These are phyloP conservation scores for Dasysyrphus albostriatus DNA, from an alignment of 2,888 invertebrate genomes.

Conservation along the genomic window DNA sequence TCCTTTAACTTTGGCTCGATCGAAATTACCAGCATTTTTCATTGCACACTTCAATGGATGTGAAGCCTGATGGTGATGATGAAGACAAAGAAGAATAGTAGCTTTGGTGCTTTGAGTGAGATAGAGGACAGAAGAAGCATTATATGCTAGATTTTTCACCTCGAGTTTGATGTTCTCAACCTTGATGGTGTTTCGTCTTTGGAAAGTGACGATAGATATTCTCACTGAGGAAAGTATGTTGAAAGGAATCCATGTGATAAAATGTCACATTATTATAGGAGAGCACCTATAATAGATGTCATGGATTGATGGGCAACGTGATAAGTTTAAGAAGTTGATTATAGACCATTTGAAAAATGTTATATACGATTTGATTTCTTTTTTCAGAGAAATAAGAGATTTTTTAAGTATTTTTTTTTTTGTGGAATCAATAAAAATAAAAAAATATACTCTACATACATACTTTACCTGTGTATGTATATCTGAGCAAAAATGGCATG, in stretches of 20 bases:
- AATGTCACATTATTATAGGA: constrained; percentile 69
- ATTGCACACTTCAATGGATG: constrained; percentile 67
- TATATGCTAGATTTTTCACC: constrained; percentile 64
- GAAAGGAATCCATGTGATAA: constrained; percentile 64
- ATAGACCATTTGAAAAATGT: constrained; percentile 63
- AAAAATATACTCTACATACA: too few species aligned
- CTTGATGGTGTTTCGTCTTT: constrained; percentile 46
- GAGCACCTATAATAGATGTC: constrained; percentile 66
- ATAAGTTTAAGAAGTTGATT: constrained; percentile 75
- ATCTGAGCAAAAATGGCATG: too few species aligned
- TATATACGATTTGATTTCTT: background rate
- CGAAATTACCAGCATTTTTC: constrained; percentile 73
- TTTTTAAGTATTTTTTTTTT: background rate
- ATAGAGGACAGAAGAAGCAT: constrained; percentile 28
- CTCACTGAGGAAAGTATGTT: background rate
- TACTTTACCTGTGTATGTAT: too few species aligned
- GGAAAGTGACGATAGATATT: constrained; percentile 47
- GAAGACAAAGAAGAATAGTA: constrained; percentile 39
- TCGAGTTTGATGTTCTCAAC: constrained; percentile 68
- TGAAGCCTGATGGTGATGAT: constrained; percentile 33
- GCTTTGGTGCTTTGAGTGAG: background rate
- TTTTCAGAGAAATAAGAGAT: background rate
- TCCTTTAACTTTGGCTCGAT: constrained; percentile 56
- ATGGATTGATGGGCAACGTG: constrained; percentile 73
- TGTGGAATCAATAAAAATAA: too few species aligned